These are phyloP conservation scores for Oscheius sp. DNA, from an alignment of 1,140 invertebrate species.

Conservation along the genomic window DNA sequence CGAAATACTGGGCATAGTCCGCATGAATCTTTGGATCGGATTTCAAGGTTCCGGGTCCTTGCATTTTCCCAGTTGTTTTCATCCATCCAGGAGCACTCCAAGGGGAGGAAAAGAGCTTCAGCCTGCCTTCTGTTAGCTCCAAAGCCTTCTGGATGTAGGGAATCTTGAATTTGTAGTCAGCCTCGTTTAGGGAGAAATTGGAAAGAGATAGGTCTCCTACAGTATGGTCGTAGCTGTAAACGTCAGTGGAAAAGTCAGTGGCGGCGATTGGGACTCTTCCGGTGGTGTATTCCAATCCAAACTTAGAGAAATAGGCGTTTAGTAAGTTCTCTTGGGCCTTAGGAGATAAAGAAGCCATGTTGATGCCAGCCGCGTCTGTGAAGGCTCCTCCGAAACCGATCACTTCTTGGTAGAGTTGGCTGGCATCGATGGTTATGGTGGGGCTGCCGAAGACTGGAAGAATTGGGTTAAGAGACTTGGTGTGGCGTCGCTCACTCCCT, in stretches of 20 bases:
- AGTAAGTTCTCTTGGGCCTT: neutral
- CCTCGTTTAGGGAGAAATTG: conserved; percentile 69
- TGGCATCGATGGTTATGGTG: too few species aligned
- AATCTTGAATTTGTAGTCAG: conserved; percentile 72
- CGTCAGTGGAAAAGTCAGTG: conserved; percentile 74
- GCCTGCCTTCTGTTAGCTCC: conserved; percentile 59
- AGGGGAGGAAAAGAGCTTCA: conserved; percentile 69
- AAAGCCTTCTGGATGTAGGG: conserved; percentile 68
- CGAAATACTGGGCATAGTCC: conserved; percentile 76
- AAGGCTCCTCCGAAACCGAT: conserved; percentile 64
- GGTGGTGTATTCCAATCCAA: conserved; percentile 73
- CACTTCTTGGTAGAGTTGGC: conserved; percentile 52
- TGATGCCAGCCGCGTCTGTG: conserved; percentile 64
- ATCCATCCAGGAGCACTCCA: conserved; percentile 87
- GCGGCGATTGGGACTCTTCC: conserved; percentile 79
- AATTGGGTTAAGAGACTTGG: too few species aligned
- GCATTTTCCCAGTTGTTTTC: conserved; percentile 74
- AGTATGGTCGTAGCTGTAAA: conserved; percentile 72
- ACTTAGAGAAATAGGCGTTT: neutral
- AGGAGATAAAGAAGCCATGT: conserved; percentile 43
- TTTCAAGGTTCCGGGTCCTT: conserved; percentile 67
- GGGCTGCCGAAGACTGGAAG: too few species aligned
- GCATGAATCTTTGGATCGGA: conserved; percentile 70
- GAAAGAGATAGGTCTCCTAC: conserved; percentile 68
- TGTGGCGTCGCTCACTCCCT: too few species aligned